Evolutionary conservation across 2,797 vertebrate species (phyloP).

Genomic region (Catharus ustulatus): DNA sequence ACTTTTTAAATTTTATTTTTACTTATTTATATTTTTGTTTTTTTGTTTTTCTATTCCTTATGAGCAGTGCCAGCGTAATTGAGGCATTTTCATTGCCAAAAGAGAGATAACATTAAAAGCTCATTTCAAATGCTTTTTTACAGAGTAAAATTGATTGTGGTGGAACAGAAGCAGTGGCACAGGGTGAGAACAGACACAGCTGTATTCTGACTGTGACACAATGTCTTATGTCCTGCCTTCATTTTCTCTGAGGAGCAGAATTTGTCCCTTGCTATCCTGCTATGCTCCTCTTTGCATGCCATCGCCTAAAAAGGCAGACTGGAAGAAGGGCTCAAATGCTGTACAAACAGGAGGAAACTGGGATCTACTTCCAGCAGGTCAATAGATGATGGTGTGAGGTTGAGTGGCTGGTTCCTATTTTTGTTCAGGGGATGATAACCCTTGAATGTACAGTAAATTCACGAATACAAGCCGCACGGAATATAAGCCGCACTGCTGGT

Average conservation of each 20-base stretch:
- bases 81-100: background rate
- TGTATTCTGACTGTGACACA: background rate
- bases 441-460: too few relatives aligned
- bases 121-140: background rate
- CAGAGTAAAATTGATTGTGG: background rate
- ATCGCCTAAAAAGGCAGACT: background rate
- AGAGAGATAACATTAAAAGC: background rate
- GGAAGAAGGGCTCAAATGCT: background rate
- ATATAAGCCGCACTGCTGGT: too few relatives aligned
- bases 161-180: background rate
- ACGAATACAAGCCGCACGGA: too few relatives aligned
- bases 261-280: background rate
- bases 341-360: background rate
- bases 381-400: background rate
- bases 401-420: background rate
- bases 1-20: background rate
- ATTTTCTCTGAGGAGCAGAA: background rate
- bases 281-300: background rate
- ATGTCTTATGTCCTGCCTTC: background rate
- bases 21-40: background rate
- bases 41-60: background rate
- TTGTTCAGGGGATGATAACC: background rate
- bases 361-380: background rate
- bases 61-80: background rate
- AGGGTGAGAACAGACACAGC: background rate